Base-by-base conservation (phyloP, 2,797 vertebrate species). In the Periparus ater region DNA sequence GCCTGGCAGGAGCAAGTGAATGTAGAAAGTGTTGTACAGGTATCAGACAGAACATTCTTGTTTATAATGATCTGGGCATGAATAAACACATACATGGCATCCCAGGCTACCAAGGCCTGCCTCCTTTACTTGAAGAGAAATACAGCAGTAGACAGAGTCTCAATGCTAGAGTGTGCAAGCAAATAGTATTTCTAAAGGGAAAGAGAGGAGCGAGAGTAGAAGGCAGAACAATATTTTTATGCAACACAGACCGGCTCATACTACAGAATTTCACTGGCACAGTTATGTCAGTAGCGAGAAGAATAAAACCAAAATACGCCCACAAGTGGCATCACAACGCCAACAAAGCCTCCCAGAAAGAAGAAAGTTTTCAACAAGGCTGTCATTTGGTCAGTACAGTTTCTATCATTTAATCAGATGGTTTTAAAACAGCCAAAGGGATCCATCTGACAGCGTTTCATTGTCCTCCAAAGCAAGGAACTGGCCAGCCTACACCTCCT, bases 191-290 rank as follows among this genome's bases (percentile, higher is more conserved):
- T 77, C 73, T 77, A 10, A 83, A 67, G 21, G 17, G 58, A 80
- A 80, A 77, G 17, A 74, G 20, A 86, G 30, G 13, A 62, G 30
- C 1, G 1, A 44, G 63, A 91, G 34, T 44, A 70, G 60, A 91
- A 87, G 63, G 53, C 62, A 84, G 77, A 94, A 79, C 63, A 85
- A 51, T 48, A 36, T 75, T 77, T 93, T 94, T 94, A 89, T 81
- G 71, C 82, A 91, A 92, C 76, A n/a, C 44, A 83, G 48, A 36
- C 44, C 22, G 3, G 70, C 58, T 86, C 84, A 93, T 54, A 90
- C 73, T 91, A 96, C 75, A 89, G 25, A 74, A 90, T 94, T 91
- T 88, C 91, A 62, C 85, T 94, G 90, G 91, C 94, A 96, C 73
- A 91, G 76, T 95, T 95, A 90, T 91, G 92, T 89, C 94, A 95